phyloP scores from a whole-genome alignment of 2,797 vertebrate species.

The Numenius phaeopus region DNA sequence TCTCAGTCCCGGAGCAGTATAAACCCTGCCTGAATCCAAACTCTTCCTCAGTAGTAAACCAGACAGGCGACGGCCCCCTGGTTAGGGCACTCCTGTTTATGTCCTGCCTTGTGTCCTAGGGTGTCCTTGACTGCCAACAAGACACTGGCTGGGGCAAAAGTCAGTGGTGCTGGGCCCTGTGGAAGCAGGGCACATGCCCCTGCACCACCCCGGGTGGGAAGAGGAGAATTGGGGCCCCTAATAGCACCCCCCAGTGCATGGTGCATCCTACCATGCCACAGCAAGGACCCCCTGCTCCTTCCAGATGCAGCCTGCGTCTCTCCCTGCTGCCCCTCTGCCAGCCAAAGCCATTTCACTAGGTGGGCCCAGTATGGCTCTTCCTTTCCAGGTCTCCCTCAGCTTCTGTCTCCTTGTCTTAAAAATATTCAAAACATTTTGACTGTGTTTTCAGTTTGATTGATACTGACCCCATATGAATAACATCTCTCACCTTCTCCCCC shows the following conservation, averaged over 20 bases:
- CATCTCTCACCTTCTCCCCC: not conserved
- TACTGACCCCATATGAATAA: conserved; percentile 1
- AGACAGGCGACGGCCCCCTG: accelerated
- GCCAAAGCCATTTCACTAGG: not conserved
- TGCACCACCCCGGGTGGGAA: not conserved
- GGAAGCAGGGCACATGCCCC: not conserved
- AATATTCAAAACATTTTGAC: conserved; percentile 4
- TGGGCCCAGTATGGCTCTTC: not conserved
- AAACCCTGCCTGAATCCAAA: not conserved
- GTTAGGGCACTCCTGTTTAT: not conserved
- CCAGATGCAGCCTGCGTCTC: not conserved
- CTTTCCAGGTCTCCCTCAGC: not conserved
- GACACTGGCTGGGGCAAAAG: not conserved
- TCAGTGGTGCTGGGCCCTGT: not conserved
- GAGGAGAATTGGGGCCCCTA: not conserved
- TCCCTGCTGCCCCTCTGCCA: not conserved
- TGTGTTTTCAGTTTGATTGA: not conserved
- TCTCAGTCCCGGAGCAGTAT: not conserved
- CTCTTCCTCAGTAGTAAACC: not conserved
- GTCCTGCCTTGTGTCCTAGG: not conserved
- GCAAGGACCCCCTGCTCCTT: not conserved
- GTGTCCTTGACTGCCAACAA: not conserved
- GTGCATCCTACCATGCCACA: accelerated
- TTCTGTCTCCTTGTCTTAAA: not conserved
- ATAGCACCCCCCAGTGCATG: accelerated